Conservation (phyloP, 2,888 invertebrate genomes). For the Micoletzkya japonica region DNA sequence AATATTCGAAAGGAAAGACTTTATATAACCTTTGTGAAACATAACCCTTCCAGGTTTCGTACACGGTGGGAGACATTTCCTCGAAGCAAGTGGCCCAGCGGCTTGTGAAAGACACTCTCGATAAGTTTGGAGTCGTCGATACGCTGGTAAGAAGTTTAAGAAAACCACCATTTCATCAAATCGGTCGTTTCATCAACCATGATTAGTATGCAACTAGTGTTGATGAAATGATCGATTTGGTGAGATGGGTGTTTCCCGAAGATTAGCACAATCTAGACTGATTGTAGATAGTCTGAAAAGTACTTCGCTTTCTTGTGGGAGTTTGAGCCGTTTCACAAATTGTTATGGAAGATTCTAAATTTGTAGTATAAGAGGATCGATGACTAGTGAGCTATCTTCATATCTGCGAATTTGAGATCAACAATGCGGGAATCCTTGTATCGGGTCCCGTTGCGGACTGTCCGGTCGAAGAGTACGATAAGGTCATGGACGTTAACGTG, state of each 20-base stretch:
- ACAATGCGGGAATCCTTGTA: constrained; percentile 58
- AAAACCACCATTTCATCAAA: background rate
- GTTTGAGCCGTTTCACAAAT: too few relatives aligned
- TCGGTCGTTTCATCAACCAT: background rate
- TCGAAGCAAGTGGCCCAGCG: constrained; percentile 43
- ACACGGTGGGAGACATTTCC: constrained; percentile 65
- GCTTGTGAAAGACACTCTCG: constrained; percentile 48
- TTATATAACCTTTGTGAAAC: too few relatives aligned
- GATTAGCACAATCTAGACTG: too few relatives aligned
- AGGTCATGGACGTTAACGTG: constrained; percentile 82
- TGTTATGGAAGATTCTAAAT: constrained; percentile 6
- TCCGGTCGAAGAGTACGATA: constrained; percentile 76
- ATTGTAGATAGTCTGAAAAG: too few relatives aligned
- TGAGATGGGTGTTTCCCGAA: too few relatives aligned
- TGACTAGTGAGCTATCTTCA: background rate
- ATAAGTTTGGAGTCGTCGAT: constrained; percentile 54
- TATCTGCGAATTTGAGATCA: constrained; percentile 51
- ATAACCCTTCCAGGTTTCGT: constrained; percentile 54
- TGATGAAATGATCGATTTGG: too few relatives aligned
- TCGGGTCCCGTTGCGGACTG: constrained; percentile 49
- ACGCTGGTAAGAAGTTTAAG: constrained; percentile 39
- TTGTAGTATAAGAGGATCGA: background rate
- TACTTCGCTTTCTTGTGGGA: too few relatives aligned
- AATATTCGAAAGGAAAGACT: too few relatives aligned
- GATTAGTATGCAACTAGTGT: too few relatives aligned